Conservation (phyloP, 2,888 invertebrate genomes). For the Ligdia adustata region DNA sequence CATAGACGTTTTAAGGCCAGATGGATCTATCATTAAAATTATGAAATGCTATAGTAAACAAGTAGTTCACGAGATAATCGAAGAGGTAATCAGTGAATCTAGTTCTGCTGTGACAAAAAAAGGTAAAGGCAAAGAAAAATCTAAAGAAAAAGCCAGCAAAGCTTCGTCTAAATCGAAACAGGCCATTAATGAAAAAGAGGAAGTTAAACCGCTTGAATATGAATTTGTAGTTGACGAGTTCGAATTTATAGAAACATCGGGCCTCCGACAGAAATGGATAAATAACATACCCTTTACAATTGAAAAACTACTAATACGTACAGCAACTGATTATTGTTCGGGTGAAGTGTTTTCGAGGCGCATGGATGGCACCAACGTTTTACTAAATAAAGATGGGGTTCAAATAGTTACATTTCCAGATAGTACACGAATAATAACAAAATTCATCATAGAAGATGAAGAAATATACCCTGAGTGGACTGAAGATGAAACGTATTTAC, state of each 20-base stretch:
- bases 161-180: constrained; percentile 46
- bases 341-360: constrained; percentile 72
- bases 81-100: constrained; percentile 43
- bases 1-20: constrained; percentile 62
- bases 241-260: constrained; percentile 61
- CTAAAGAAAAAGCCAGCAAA: constrained; percentile 51
- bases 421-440: constrained; percentile 67
- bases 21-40: constrained; percentile 64
- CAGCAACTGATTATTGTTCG: constrained; percentile 70
- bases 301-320: constrained; percentile 65
- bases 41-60: constrained; percentile 55
- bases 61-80: constrained; percentile 32
- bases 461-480: constrained; percentile 74
- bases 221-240: constrained; percentile 65
- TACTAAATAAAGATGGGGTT: constrained; percentile 70
- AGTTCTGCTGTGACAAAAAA: constrained; percentile 59
- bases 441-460: constrained; percentile 58
- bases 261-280: constrained; percentile 61
- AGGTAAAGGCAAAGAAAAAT: constrained; percentile 50
- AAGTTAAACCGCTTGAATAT: constrained; percentile 44
- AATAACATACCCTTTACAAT: constrained; percentile 47
- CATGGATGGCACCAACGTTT: constrained; percentile 68
- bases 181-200: constrained; percentile 24
- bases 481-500: constrained; percentile 59
- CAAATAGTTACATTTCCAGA: constrained; percentile 68